phyloP scores from a whole-genome alignment of 2,797 vertebrate genomes.

The Lutra lutra region DNA sequence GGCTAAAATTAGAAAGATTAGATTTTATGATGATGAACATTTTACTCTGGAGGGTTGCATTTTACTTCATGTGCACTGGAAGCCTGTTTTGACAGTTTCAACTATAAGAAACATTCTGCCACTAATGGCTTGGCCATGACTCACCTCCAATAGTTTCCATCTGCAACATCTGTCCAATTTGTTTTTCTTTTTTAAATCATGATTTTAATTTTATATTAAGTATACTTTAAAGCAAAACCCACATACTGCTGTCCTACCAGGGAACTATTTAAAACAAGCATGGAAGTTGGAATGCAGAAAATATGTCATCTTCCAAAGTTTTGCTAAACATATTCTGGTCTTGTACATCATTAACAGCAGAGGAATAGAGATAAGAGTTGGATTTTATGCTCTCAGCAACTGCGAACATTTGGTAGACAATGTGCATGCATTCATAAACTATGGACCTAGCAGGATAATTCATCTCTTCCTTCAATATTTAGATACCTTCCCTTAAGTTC shows the following conservation, averaged over 20 bases:
- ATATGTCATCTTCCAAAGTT: background rate
- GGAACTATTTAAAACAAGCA: background rate
- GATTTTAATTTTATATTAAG: slow-evolving; percentile 57
- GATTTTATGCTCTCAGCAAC: slow-evolving; percentile 68
- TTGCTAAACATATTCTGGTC: background rate
- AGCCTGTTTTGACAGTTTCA: slow-evolving; percentile 71
- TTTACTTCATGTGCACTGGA: slow-evolving; percentile 65
- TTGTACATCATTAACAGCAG: slow-evolving; percentile 39
- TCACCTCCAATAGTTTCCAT: slow-evolving; percentile 60
- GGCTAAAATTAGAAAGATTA: slow-evolving; percentile 68
- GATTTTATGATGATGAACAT: slow-evolving; percentile 67
- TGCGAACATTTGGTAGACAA: slow-evolving; percentile 65
- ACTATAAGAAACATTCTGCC: slow-evolving; percentile 44
- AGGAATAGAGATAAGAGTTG: slow-evolving; percentile 62
- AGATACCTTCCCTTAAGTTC: slow-evolving; percentile 56
- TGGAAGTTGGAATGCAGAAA: background rate
- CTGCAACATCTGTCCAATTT: slow-evolving; percentile 65
- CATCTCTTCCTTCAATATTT: slow-evolving; percentile 55
- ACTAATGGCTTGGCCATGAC: slow-evolving; percentile 49
- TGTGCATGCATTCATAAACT: slow-evolving; percentile 69
- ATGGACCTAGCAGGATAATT: slow-evolving; percentile 60
- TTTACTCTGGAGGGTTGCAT: slow-evolving; percentile 46
- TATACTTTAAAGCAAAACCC: slow-evolving; percentile 49
- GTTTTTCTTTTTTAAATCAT: slow-evolving; percentile 27
- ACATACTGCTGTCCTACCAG: background rate